phyloP scores from a whole-genome alignment of 1,140 invertebrate genomes.

The Drosophila azteca region DNA sequence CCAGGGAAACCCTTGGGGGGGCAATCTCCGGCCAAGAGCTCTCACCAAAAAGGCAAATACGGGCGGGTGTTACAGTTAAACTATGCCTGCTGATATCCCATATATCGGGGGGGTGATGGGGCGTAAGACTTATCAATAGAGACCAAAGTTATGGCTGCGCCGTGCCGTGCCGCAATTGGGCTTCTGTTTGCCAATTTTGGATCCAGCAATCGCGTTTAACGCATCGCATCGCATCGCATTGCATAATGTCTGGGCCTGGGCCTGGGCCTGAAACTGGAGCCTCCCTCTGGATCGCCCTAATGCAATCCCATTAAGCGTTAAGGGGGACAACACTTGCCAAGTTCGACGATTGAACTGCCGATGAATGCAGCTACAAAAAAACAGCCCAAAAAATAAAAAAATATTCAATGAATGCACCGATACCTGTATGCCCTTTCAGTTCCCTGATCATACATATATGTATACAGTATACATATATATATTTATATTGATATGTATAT shows the following conservation, averaged over 20 bases:
- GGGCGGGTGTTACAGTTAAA: neutral
- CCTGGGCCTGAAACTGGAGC: slow-evolving; percentile 7
- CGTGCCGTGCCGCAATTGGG: slow-evolving; percentile 4
- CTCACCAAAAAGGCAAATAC: slow-evolving; percentile 8
- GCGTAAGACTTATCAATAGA: slow-evolving; percentile 31
- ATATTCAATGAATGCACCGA: neutral
- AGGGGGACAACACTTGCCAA: slow-evolving; percentile 40
- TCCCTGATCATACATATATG: neutral
- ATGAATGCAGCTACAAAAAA: slow-evolving; percentile 9
- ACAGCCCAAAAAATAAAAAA: slow-evolving; percentile 18
- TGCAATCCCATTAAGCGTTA: slow-evolving; percentile 74
- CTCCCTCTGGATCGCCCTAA: neutral
- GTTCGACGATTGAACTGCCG: slow-evolving; percentile 14
- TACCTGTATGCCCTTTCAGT: neutral
- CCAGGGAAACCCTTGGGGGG: too few relatives aligned
- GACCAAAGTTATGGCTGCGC: neutral
- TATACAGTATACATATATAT: too few relatives aligned
- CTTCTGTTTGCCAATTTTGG: slow-evolving; percentile 20
- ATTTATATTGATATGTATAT: too few relatives aligned
- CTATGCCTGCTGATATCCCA: neutral
- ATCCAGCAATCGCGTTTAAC: slow-evolving; percentile 29
- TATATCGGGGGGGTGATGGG: too few relatives aligned
- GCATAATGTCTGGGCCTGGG: slow-evolving; percentile 34
- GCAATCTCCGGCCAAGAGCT: neutral
- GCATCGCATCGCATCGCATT: slow-evolving; percentile 2